Conservation (phyloP, 2,888 invertebrate genomes). For the Andrena bucephala region DNA sequence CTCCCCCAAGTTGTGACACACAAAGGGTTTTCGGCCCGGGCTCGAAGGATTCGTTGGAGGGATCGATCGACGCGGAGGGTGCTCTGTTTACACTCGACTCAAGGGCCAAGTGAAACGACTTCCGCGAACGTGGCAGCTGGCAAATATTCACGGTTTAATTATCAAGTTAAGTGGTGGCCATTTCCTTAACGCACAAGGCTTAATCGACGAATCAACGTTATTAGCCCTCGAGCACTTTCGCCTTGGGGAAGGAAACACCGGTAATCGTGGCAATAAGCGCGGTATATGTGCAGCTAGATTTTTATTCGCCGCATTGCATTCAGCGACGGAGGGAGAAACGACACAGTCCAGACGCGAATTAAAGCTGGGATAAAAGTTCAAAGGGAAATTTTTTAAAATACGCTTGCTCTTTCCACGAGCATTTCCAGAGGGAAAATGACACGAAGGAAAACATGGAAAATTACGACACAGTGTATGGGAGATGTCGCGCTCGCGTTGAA, state of each 20-base stretch:
- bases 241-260: no score
- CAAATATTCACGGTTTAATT: slow-evolving; percentile 32
- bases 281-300: slow-evolving; percentile 6
- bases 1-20: neutral
- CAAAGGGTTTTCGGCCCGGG: neutral
- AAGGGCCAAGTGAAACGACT: slow-evolving; percentile 9
- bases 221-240: no score
- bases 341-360: neutral
- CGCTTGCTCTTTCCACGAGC: neutral
- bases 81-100: slow-evolving; percentile 27
- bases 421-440: neutral
- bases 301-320: neutral
- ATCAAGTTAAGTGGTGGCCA: slow-evolving; percentile 12
- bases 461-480: neutral
- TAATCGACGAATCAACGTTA: no score
- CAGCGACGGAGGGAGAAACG: no score
- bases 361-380: neutral
- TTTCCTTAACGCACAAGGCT: no score
- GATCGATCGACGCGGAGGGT: slow-evolving; percentile 24
- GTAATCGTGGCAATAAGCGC: neutral
- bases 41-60: neutral
- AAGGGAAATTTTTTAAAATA: neutral
- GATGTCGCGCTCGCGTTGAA: neutral
- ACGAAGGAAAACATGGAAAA: neutral
- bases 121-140: neutral